Evolutionary conservation across 1,140 invertebrate genomes (phyloP), one percentile per base, ranked within the genome.

Genomic region (Drosophila sechellia): DNA sequence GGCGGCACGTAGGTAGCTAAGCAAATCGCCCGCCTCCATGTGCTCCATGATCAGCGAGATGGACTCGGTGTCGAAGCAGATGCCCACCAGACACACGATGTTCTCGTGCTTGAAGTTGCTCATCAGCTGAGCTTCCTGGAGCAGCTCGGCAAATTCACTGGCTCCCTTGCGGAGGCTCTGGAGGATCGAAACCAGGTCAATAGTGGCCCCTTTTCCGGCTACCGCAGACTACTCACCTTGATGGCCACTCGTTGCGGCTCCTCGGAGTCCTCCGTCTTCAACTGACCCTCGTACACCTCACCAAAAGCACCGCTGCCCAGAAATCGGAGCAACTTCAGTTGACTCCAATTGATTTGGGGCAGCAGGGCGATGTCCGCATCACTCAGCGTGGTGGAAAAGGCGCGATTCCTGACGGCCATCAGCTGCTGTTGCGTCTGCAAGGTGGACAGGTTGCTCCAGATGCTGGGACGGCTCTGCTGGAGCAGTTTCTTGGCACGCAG

Each of bases 41-140:
- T 99, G 93, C 92, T 99, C 98, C 93, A 99, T 95, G 15, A 99
- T 96, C 45, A 99, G 95, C 75, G 98, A 97, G 75, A 97, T 96
- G 11, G 97, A 96, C 87, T 99, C 97, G 53, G 97, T 96, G 90
- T 99, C 97, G 3, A 98, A 94, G 92, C 98, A 99, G 2, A 99
- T 97, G 0, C 98, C 98, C 3, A 99, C 93, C 5, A 99, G 93
- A 79, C 97, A 94, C 5, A 99, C 93, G 37, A 99, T 99, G 91
- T 99, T 97, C 40, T 98, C 96, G 91, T 99, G 98, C 81, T 98
- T 96, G 89, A 99, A 99, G 81, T 98, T 97, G 64, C 97, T 98
- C 98, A 99, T 99, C 37, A 99, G 91, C 80, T 98, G 95, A 0
- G 98, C 98, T 93, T 99, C 98, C 93, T 99, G 98, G 8, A 99